Evolutionary conservation across 2,113 vertebrate species (phyloP).

Genomic region (Prinia subflava): DNA sequence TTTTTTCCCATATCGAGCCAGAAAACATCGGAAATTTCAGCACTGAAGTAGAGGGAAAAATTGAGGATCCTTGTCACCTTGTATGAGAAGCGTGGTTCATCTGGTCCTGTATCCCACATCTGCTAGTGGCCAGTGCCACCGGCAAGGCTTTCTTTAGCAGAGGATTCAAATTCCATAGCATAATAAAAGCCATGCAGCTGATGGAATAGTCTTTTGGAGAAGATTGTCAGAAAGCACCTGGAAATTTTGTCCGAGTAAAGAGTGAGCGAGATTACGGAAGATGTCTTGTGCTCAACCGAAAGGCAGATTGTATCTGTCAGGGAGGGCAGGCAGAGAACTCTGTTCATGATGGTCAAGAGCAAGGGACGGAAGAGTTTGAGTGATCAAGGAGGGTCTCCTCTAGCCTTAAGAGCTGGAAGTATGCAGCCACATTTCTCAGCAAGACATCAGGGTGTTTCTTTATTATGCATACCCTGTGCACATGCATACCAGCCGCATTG

Average conservation of each 20-base stretch:
- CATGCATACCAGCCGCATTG: neutral
- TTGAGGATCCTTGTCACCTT: neutral
- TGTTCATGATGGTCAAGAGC: neutral
- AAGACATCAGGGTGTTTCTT: neutral
- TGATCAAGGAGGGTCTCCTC: neutral
- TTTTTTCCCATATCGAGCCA: accelerated
- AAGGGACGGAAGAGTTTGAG: neutral
- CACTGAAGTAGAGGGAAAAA: neutral
- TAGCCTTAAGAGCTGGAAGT: neutral
- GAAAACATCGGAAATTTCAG: neutral
- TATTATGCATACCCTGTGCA: neutral
- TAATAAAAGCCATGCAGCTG: slow-evolving; percentile 5
- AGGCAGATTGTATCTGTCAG: neutral
- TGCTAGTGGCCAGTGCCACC: neutral
- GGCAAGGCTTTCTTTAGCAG: neutral
- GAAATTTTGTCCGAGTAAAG: neutral
- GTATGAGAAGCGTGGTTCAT: neutral
- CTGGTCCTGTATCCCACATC: neutral
- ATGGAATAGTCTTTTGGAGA: neutral
- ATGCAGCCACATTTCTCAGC: neutral
- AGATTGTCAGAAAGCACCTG: slow-evolving; percentile 17
- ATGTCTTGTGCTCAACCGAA: neutral
- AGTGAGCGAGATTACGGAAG: neutral
- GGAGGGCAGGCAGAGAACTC: neutral
- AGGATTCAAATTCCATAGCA: neutral